These are phyloP conservation scores for Gallinago stenura DNA, from an alignment of 2,797 vertebrate genomes.

Conservation along the genomic window DNA sequence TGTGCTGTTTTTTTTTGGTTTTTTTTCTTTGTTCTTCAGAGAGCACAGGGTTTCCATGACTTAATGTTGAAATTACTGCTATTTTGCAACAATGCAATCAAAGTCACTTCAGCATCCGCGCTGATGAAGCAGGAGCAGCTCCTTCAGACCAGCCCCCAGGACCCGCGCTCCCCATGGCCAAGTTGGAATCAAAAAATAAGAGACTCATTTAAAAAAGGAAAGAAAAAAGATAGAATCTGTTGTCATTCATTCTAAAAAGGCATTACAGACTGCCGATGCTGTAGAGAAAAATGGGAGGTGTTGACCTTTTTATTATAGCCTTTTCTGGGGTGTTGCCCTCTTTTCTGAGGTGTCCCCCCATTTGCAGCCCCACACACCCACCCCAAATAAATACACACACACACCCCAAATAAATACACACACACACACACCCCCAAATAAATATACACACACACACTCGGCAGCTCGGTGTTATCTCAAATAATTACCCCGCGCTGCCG, in stretches of 20 bases:
- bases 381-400: neutral
- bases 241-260: constrained; percentile 92
- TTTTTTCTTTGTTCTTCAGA: constrained; percentile 71
- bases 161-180: constrained; percentile 81
- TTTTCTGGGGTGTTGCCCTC: constrained; percentile 80
- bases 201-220: constrained; percentile 79
- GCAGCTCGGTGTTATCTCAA: constrained; percentile 94
- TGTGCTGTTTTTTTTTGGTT: constrained; percentile 19
- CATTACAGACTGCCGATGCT: constrained; percentile 87
- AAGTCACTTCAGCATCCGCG: constrained; percentile 83
- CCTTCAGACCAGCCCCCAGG: constrained; percentile 87
- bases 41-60: constrained; percentile 68
- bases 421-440: neutral
- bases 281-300: constrained; percentile 88
- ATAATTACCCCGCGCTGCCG: constrained; percentile 97
- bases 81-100: constrained; percentile 85
- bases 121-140: constrained; percentile 90
- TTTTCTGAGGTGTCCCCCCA: constrained; percentile 79
- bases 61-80: constrained; percentile 82
- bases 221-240: constrained; percentile 79
- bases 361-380: constrained; percentile 35
- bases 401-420: neutral
- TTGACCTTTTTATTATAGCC: constrained; percentile 94
- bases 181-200: constrained; percentile 92
- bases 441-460: constrained; percentile 52